Percentiles rank a stretch among this genome's conserved stretches.
Conservation (phyloP, 64 coral and sea anemone genomes). For the Hydrozoanthus tunicans region DNA sequence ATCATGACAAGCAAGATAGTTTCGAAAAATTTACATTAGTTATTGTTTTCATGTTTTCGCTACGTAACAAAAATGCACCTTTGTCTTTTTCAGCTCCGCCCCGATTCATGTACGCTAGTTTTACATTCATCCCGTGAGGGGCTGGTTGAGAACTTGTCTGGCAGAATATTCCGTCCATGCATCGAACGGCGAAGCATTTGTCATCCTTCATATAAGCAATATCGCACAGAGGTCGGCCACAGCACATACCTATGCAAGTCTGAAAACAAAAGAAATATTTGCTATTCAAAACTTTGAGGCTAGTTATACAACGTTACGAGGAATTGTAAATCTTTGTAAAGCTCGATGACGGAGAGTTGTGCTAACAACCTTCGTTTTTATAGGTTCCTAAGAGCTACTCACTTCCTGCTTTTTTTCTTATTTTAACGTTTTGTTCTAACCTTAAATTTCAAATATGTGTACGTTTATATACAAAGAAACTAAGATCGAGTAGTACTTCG, state of each 20-base stretch:
- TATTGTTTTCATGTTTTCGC: not conserved
- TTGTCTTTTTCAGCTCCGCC: constrained; percentile 71
- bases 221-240: constrained; percentile 81
- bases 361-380: too few species aligned
- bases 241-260: constrained; percentile 83
- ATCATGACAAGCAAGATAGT: too few species aligned
- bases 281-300: not conserved
- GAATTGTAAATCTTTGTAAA: too few species aligned
- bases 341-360: too few species aligned
- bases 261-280: constrained; percentile 18
- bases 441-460: too few species aligned
- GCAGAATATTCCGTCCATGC: constrained; percentile 90
- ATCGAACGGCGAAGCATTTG: constrained; percentile 91
- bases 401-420: too few species aligned
- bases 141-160: constrained; percentile 77
- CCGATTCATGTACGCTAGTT: constrained; percentile 92
- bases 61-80: constrained; percentile 31
- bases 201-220: constrained; percentile 90
- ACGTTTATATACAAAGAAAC: too few species aligned
- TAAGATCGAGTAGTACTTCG: too few species aligned
- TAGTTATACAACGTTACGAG: too few species aligned
- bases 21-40: too few species aligned
- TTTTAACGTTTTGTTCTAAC: too few species aligned
- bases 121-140: constrained; percentile 60
- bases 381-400: too few species aligned